A percentile compares a stretch with the other conserved stretches of the same genome.
Conservation (phyloP, 2,797 vertebrate species). For the Lycodopsis pacificus region DNA sequence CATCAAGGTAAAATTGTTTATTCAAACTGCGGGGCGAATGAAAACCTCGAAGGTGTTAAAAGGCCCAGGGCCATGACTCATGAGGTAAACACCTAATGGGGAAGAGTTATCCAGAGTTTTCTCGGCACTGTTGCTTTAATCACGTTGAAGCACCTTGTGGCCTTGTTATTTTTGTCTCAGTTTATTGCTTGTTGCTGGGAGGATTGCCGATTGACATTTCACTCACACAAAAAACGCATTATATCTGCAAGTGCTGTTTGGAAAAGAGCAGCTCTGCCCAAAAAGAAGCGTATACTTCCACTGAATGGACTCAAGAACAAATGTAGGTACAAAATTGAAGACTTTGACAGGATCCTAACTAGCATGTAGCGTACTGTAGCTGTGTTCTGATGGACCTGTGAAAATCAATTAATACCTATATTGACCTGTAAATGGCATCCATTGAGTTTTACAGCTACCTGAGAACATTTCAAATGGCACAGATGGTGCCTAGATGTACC, state of each 20-base stretch:
- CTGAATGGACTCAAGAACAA: slow-evolving; percentile 12
- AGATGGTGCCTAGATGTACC: no score
- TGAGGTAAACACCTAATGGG: slow-evolving; percentile 39
- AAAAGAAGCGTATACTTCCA: slow-evolving; percentile 5
- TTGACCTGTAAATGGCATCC: no score
- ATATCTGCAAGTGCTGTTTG: slow-evolving; percentile 9
- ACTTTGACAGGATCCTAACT: background rate
- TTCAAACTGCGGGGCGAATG: slow-evolving; percentile 27
- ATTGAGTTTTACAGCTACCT: no score
- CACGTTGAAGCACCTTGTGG: slow-evolving; percentile 45
- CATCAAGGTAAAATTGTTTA: slow-evolving; percentile 36
- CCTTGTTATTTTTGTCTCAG: slow-evolving; percentile 46
- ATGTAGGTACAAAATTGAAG: background rate
- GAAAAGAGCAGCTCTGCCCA: slow-evolving; percentile 15
- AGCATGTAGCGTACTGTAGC: background rate
- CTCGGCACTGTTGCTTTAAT: slow-evolving; percentile 48
- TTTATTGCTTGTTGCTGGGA: slow-evolving; percentile 51
- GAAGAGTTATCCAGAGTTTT: slow-evolving; percentile 40
- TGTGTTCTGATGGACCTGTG: background rate
- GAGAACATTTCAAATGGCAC: no score
- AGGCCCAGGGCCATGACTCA: slow-evolving; percentile 31
- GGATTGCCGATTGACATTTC: slow-evolving; percentile 25
- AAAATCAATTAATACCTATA: background rate
- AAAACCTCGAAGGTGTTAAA: slow-evolving; percentile 25
- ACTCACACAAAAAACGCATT: background rate